Evolutionary conservation across 2,113 vertebrate genomes (phyloP).

Genomic region (Melozone crissalis): DNA sequence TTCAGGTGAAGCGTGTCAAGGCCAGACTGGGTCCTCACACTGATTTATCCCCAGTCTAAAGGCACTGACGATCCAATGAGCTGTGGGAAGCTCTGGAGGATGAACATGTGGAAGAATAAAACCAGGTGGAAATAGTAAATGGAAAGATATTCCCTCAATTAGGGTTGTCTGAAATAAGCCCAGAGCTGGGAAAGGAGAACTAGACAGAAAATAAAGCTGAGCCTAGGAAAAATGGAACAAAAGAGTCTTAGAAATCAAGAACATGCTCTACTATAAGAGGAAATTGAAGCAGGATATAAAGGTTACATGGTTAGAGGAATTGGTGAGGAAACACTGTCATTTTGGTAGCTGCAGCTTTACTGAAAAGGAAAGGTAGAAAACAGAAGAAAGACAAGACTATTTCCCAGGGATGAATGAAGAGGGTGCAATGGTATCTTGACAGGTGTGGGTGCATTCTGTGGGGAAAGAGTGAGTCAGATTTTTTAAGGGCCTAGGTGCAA

Average conservation of each 20-base stretch:
- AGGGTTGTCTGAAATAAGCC: neutral
- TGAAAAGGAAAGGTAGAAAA: neutral
- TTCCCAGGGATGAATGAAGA: neutral
- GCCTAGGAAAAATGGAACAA: neutral
- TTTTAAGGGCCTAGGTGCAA: neutral
- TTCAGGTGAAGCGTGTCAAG: fast-evolving
- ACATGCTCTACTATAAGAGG: neutral
- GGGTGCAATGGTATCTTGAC: neutral
- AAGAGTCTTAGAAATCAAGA: neutral
- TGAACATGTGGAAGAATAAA: neutral
- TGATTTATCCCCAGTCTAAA: neutral
- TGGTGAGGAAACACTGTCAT: neutral
- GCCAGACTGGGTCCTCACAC: neutral
- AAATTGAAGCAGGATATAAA: neutral
- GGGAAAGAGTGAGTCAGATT: neutral
- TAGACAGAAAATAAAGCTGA: neutral
- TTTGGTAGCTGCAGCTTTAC: neutral
- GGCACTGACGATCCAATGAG: neutral
- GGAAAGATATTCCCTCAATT: neutral
- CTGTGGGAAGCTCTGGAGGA: neutral
- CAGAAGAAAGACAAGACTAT: fast-evolving
- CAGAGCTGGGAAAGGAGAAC: neutral
- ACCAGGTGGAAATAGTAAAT: neutral
- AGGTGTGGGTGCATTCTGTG: neutral
- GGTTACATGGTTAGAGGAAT: neutral